Conservation (phyloP, 2,113 vertebrate genomes). For the Opisthocomus hoazin region DNA sequence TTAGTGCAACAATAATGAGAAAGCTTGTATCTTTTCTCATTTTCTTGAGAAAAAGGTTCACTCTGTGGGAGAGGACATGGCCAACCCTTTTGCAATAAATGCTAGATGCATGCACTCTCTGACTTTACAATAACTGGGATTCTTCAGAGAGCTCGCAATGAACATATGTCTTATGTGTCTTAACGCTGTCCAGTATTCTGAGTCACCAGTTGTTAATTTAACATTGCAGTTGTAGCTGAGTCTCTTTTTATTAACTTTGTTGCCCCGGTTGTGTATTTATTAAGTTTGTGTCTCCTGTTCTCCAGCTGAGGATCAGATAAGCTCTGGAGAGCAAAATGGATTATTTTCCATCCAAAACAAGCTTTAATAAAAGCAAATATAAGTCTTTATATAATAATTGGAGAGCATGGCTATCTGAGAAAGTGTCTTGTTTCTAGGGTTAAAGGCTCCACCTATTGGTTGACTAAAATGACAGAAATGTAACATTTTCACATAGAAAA, state of each 20-base stretch:
- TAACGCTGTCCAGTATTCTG: constrained; percentile 25
- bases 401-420: not conserved
- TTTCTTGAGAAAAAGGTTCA: not conserved
- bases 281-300: not conserved
- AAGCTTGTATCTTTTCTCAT: not conserved
- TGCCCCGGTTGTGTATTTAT: not conserved
- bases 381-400: not conserved
- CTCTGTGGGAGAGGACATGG: not conserved
- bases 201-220: constrained; percentile 43
- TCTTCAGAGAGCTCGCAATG: constrained; percentile 6
- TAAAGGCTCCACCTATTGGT: constrained; percentile 66
- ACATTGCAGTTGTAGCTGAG: not conserved
- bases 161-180: constrained; percentile 24
- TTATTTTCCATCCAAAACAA: constrained; percentile 1
- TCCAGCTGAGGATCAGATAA: constrained; percentile 22
- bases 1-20: not conserved
- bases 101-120: not conserved
- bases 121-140: constrained; percentile 38
- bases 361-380: constrained; percentile 34
- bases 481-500: not conserved
- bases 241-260: constrained; percentile 25
- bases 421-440: constrained; percentile 8
- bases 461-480: constrained; percentile 4
- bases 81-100: not conserved
- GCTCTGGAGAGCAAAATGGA: not conserved